Evolutionary conservation across 2,797 vertebrate species (phyloP).

Genomic region (Typhlichthys subterraneus): DNA sequence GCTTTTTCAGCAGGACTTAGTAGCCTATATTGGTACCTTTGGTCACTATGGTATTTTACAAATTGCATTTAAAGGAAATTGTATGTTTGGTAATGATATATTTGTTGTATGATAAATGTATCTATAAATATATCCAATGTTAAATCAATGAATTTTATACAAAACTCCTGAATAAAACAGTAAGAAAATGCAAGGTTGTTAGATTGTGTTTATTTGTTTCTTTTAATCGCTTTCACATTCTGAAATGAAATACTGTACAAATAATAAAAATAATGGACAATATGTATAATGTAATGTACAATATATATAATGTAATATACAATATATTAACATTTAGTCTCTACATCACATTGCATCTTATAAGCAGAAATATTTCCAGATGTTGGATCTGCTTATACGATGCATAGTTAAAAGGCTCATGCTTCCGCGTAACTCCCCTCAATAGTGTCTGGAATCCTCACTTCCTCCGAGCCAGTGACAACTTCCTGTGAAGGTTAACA

Average conservation of each 20-base stretch:
- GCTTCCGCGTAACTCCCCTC: slow-evolving; percentile 42
- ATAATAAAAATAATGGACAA: too few species aligned
- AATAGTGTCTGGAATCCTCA: slow-evolving; percentile 65
- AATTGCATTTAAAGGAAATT: slow-evolving; percentile 73
- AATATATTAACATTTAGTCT: too few species aligned
- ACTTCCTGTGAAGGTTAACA: slow-evolving; percentile 73
- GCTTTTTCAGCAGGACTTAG: slow-evolving; percentile 68
- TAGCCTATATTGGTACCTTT: slow-evolving; percentile 79
- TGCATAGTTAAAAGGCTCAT: slow-evolving; percentile 32
- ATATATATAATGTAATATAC: too few species aligned
- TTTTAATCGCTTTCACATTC: neutral
- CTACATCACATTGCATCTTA: too few species aligned
- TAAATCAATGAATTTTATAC: slow-evolving; percentile 74
- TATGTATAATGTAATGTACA: too few species aligned
- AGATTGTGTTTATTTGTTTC: slow-evolving; percentile 16
- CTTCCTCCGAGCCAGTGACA: slow-evolving; percentile 75
- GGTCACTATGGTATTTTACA: slow-evolving; percentile 77
- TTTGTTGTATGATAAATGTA: slow-evolving; percentile 80
- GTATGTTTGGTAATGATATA: slow-evolving; percentile 76
- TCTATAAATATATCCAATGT: slow-evolving; percentile 78
- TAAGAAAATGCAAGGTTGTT: slow-evolving; percentile 47
- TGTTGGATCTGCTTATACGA: slow-evolving; percentile 26
- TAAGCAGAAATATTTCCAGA: neutral
- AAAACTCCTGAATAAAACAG: slow-evolving; percentile 71
- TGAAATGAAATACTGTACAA: too few species aligned